Evolutionary conservation across 1,140 invertebrate genomes (phyloP).

Genomic region (Calliphora vicina): DNA sequence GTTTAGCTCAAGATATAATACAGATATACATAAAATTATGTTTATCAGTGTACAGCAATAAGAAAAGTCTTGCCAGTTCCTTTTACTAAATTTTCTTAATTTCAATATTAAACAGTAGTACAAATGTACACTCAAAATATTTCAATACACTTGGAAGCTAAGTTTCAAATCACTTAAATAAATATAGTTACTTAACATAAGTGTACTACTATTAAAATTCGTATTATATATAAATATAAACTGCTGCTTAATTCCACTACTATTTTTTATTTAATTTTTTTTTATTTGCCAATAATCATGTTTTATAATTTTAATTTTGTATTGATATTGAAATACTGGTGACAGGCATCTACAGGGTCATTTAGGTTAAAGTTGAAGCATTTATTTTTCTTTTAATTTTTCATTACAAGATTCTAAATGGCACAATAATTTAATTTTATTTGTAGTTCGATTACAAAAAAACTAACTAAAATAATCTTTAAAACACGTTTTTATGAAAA

Average conservation of each 20-base stretch:
- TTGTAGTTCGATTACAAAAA: background rate
- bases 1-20: too few species aligned
- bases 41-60: too few species aligned
- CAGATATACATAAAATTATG: too few species aligned
- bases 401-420: conserved; percentile 26
- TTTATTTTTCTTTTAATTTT: conserved; percentile 53
- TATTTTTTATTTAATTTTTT: background rate
- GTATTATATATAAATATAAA: background rate
- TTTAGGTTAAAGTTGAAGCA: conserved; percentile 62
- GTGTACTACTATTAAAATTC: too few species aligned
- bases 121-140: too few species aligned
- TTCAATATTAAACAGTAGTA: too few species aligned
- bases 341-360: conserved; percentile 61
- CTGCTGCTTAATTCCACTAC: background rate
- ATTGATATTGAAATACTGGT: conserved; percentile 40
- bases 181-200: too few species aligned
- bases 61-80: too few species aligned
- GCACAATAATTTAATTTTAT: background rate
- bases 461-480: background rate
- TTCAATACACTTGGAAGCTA: too few species aligned
- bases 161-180: too few species aligned
- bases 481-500: background rate
- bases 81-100: too few species aligned
- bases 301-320: background rate
- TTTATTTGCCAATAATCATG: background rate